Conservation (phyloP, 1,140 invertebrate species). For the Dryas iulia region DNA sequence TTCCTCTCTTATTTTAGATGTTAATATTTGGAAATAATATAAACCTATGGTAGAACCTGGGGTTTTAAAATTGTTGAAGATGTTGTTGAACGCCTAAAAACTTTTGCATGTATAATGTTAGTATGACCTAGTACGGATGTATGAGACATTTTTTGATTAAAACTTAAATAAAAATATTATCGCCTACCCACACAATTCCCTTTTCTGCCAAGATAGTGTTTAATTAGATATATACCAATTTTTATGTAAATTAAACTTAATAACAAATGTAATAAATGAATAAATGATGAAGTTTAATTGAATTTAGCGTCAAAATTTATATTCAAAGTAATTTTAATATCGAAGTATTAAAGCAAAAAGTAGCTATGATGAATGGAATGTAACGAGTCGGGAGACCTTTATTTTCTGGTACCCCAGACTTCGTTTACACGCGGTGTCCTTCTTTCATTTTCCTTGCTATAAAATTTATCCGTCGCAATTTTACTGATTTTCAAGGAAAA, state of each 20-base stretch:
- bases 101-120: no score
- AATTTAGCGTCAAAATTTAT: not conserved
- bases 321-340: not conserved
- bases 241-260: not conserved
- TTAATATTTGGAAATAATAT: no score
- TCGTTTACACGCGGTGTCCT: not conserved
- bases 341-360: constrained; percentile 1
- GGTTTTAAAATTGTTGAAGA: no score
- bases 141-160: no score
- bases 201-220: no score
- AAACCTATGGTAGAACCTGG: no score
- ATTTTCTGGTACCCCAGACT: constrained; percentile 1
- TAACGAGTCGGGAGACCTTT: not conserved
- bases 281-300: constrained; percentile 8
- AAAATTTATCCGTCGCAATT: constrained; percentile 4
- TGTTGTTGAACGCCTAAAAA: no score
- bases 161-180: no score
- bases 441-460: not conserved
- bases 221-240: no score
- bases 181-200: no score
- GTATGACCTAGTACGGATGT: no score
- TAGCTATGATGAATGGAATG: not conserved
- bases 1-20: no score
- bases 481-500: constrained; percentile 1
- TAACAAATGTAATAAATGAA: constrained; percentile 11